Evolutionary conservation across 2,888 invertebrate species (phyloP), one percentile per base, ranked within the genome.

Genomic region (Tethea ocularis): DNA sequence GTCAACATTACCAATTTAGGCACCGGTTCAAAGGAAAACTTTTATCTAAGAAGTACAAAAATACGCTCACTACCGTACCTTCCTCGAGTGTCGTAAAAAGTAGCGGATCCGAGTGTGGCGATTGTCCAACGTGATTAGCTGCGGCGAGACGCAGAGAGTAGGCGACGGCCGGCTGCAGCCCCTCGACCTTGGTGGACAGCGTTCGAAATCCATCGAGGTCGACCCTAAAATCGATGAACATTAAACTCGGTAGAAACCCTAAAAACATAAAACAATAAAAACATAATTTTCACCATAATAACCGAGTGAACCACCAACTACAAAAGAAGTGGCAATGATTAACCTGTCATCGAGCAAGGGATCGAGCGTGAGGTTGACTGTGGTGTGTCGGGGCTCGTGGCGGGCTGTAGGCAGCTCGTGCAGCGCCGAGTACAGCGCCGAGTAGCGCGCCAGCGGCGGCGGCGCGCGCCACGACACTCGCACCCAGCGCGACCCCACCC

Each of bases 61-160:
- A 2, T 6, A n/a, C 0, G 1, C 10, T 13, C 10, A n/a, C n/a
- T n/a, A n/a, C n/a, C n/a, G n/a, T 78, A 95, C 96, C 95, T 94
- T 97, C 97, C 81, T 97, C 96, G 62, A 95, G 93, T 0, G 96
- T 96, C 65, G 95, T 95, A 41, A 96, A 95, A 13, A 95, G 91
- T 5, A 95, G 89, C 0, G 94, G 92, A 46, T 95, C 94, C 13
- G 96, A 96, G n/a, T 95, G 94, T n/a, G 94, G 91, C 59, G 97
- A 96, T 55, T 93, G 92, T 15, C 97, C 96, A 20, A 96, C 95
- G 69, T 94, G 94, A 83, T 96, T 97, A 61, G 94, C 93, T 0
- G 96, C 96, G 56, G 94, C 86, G 57, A 96, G 89, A 4, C 96
- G 92, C 69, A 97, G 91, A 41, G 95, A 94, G 80, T 97, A 97